These are phyloP conservation scores for Xenentodon cancila DNA, from an alignment of 2,797 vertebrate species.

Conservation along the genomic window DNA sequence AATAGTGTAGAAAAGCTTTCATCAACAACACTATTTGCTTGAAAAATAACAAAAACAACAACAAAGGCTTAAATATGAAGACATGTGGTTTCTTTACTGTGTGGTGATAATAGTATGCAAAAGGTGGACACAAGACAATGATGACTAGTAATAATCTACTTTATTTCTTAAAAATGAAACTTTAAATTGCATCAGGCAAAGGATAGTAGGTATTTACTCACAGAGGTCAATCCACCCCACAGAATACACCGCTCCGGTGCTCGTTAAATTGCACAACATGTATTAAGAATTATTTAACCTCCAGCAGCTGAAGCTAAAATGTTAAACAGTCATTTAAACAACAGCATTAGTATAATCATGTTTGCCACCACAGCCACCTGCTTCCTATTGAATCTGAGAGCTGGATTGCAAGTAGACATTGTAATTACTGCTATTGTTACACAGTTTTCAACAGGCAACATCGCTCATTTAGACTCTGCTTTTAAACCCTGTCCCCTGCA, in stretches of 20 bases:
- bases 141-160: too few relatives aligned
- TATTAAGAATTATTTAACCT: slow-evolving; percentile 8
- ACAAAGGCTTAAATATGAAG: too few relatives aligned
- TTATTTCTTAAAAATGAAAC: not conserved
- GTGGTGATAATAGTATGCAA: not conserved
- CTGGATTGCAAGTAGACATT: slow-evolving; percentile 3
- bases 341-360: slow-evolving; percentile 24
- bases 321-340: slow-evolving; percentile 20
- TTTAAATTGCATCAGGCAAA: not conserved
- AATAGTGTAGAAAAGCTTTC: slow-evolving; percentile 2
- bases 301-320: slow-evolving; percentile 17
- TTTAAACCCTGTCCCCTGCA: not conserved
- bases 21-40: not conserved
- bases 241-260: not conserved
- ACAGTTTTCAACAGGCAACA: slow-evolving; percentile 18
- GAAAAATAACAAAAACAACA: too few relatives aligned
- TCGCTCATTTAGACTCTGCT: slow-evolving; percentile 1
- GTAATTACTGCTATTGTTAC: slow-evolving; percentile 21
- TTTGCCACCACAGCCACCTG: slow-evolving; percentile 14
- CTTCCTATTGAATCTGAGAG: slow-evolving; percentile 18
- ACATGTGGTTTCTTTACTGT: too few relatives aligned
- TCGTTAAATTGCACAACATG: slow-evolving; percentile 2
- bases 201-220: not conserved
- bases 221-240: not conserved
- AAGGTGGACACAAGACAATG: not conserved